phyloP scores from a whole-genome alignment of 2,888 invertebrate species.

The Lordiphosa andalusiaca region DNA sequence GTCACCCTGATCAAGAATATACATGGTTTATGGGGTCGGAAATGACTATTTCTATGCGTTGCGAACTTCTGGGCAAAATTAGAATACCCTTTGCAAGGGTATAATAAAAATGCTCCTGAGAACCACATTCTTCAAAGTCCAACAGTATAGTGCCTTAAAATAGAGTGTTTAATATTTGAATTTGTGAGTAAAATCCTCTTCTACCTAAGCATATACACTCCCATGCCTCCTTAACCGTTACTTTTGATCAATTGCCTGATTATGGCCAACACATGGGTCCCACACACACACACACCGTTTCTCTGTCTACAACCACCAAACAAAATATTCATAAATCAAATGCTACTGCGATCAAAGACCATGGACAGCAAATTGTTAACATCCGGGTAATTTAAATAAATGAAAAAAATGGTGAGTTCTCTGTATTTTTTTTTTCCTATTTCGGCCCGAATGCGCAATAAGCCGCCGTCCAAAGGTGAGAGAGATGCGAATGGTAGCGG shows the following conservation, averaged over 20 bases:
- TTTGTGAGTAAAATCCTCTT: too few relatives aligned
- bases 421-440: constrained; percentile 18
- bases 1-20: too few relatives aligned
- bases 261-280: background rate
- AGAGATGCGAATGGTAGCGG: constrained; percentile 39
- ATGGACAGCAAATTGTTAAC: constrained; percentile 65
- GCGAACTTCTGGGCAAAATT: too few relatives aligned
- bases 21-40: too few relatives aligned
- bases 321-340: constrained; percentile 67
- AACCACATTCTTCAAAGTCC: too few relatives aligned
- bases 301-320: constrained; percentile 5
- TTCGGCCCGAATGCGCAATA: constrained; percentile 6
- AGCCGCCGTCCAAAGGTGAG: constrained; percentile 17
- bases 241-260: constrained; percentile 1
- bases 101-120: too few relatives aligned
- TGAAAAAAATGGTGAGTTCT: constrained; percentile 45
- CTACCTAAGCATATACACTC: background rate
- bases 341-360: constrained; percentile 42
- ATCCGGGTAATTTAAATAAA: constrained; percentile 69
- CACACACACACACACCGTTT: constrained; percentile 16
- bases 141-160: too few relatives aligned
- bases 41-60: too few relatives aligned
- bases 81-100: too few relatives aligned
- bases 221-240: constrained; percentile 22
- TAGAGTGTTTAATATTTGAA: too few relatives aligned